A percentile compares a stretch with the other conserved stretches of the same genome.
Conservation (phyloP, 1,140 invertebrate genomes). For the Manduca sexta region DNA sequence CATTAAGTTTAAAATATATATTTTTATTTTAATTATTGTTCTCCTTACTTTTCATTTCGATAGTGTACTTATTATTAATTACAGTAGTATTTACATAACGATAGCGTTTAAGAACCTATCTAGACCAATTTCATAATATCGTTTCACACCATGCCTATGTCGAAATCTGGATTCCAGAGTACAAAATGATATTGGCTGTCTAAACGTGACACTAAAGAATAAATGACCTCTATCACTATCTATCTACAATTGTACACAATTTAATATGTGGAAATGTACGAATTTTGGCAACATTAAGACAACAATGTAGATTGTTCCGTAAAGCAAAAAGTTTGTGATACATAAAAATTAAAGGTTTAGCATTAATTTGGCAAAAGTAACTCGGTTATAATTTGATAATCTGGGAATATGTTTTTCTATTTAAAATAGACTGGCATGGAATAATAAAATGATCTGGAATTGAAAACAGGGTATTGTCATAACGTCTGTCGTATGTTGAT, state of each 20-base stretch:
- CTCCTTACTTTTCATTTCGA: conserved; percentile 64
- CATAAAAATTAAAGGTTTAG: too few species aligned
- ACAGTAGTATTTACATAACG: not conserved
- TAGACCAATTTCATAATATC: not conserved
- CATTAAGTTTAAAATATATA: conserved; percentile 72
- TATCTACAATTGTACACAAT: conserved; percentile 42
- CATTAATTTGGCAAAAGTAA: too few species aligned
- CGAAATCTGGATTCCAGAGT: conserved; percentile 24
- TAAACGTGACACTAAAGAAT: conserved; percentile 37
- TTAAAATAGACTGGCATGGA: too few species aligned
- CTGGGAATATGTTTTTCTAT: too few species aligned
- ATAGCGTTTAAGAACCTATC: conserved; percentile 10
- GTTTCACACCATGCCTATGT: conserved; percentile 10
- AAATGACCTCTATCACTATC: conserved; percentile 47
- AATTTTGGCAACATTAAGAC: conserved; percentile 55
- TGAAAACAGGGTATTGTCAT: too few species aligned
- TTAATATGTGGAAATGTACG: not conserved
- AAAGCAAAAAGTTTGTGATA: too few species aligned
- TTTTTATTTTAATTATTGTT: conserved; percentile 72
- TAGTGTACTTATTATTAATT: conserved; percentile 45
- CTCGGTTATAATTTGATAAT: too few species aligned
- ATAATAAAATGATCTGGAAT: too few species aligned
- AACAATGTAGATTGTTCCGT: too few species aligned
- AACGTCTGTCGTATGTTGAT: too few species aligned
- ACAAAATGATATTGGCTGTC: conserved; percentile 11